A percentile compares a stretch with the other conserved stretches of the same genome.
Conservation (phyloP, 2,888 invertebrate genomes). For the Acanthosoma haemorrhoidale region DNA sequence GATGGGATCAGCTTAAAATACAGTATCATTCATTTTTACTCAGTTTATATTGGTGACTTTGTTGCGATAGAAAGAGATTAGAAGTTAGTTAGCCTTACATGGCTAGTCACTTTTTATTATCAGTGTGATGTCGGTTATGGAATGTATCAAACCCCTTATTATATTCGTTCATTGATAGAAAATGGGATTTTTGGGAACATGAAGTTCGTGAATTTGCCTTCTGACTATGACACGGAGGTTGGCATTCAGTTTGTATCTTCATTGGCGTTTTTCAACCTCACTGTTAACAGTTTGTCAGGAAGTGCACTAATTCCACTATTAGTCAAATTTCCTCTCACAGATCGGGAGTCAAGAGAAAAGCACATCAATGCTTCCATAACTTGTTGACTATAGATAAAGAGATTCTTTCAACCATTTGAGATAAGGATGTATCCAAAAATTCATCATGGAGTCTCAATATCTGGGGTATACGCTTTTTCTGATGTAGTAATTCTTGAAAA, state of each 20-base stretch:
- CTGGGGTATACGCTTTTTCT: background rate
- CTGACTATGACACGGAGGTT: background rate
- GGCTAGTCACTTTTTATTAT: no score
- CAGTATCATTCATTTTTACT: no score
- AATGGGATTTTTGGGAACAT: conserved; percentile 27
- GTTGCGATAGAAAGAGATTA: no score
- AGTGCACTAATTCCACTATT: conserved; percentile 20
- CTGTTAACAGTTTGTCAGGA: background rate
- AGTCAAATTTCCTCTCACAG: conserved; percentile 31
- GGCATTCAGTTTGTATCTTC: conserved; percentile 36
- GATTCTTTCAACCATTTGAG: conserved; percentile 39
- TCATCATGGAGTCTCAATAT: conserved; percentile 29
- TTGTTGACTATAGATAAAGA: conserved; percentile 38
- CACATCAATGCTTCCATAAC: conserved; percentile 30
- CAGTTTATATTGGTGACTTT: no score
- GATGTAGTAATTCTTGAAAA: conserved; percentile 40
- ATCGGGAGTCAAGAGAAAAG: background rate
- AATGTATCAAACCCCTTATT: no score
- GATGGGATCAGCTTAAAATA: no score
- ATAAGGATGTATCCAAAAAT: conserved; percentile 34
- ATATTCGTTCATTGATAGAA: conserved; percentile 11
- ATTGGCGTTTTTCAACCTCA: conserved; percentile 32
- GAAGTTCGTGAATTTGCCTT: conserved; percentile 22
- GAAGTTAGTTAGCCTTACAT: no score
- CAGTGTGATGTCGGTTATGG: no score